Percentiles rank a stretch among this genome's conserved stretches.
These are phyloP conservation scores for Morelia viridis DNA, from an alignment of 2,797 vertebrate species.

Conservation along the genomic window DNA sequence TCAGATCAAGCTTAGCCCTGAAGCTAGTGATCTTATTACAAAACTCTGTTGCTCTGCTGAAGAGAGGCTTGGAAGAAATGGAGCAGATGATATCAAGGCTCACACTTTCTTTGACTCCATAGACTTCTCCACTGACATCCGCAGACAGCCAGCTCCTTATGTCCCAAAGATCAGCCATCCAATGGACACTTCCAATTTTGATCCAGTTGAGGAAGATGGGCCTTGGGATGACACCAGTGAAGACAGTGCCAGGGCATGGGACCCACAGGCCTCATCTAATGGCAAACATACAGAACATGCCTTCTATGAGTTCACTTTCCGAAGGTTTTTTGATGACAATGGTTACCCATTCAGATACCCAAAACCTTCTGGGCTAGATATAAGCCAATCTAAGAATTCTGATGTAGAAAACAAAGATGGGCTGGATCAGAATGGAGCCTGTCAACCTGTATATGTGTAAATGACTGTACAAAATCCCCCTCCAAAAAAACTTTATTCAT, in stretches of 20 bases:
- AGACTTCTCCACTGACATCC: constrained; percentile 92
- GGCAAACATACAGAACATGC: constrained; percentile 95
- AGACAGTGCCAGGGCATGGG: constrained; percentile 88
- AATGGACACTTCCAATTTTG: constrained; percentile 99
- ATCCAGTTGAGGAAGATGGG: constrained; percentile 94
- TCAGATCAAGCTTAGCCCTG: constrained; percentile 91
- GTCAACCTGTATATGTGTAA: constrained; percentile 97
- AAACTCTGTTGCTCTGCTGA: constrained; percentile 93
- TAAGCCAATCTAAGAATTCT: constrained; percentile 67
- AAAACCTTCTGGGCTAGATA: constrained; percentile 82
- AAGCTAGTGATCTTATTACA: constrained; percentile 91
- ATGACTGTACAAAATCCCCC: constrained; percentile 47
- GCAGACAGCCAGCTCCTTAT: constrained; percentile 93
- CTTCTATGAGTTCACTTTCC: constrained; percentile 98
- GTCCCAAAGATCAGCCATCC: constrained; percentile 95
- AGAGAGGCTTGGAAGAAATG: constrained; percentile 88
- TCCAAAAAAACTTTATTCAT: constrained; percentile 38
- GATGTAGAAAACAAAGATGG: constrained; percentile 71
- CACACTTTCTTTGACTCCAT: constrained; percentile 90
- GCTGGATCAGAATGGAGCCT: constrained; percentile 83
- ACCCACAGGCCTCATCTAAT: constrained; percentile 81
- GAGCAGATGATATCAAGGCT: constrained; percentile 92
- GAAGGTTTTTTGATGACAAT: constrained; percentile 96
- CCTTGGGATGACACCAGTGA: constrained; percentile 87
- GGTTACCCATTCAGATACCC: constrained; percentile 96